Evolutionary conservation across 2,113 vertebrate genomes (phyloP).

Genomic region (Sphyrna mokarran): DNA sequence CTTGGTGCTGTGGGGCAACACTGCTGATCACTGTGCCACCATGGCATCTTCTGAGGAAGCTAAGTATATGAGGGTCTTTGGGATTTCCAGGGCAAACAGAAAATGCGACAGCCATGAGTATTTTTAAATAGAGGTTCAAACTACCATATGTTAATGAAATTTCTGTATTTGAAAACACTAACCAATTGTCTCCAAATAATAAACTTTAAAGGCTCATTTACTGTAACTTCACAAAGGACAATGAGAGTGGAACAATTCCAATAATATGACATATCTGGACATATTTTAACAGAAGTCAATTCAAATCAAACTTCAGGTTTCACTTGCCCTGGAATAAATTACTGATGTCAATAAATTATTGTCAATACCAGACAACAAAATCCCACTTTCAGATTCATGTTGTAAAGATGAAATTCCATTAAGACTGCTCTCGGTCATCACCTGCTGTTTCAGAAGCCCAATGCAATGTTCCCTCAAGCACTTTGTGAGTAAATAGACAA

Average conservation of each 20-base stretch:
- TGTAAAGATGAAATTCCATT: not conserved
- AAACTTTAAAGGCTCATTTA: not conserved
- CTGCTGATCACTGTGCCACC: too few species aligned
- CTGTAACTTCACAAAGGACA: not conserved
- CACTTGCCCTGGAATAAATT: not conserved
- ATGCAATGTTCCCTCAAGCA: not conserved
- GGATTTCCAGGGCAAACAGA: too few species aligned
- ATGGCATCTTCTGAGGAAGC: too few species aligned
- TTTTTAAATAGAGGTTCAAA: too few species aligned
- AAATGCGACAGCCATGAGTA: too few species aligned
- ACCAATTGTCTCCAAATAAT: not conserved
- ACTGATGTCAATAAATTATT: not conserved
- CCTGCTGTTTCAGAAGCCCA: not conserved
- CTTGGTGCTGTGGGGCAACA: too few species aligned
- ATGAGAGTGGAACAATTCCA: not conserved
- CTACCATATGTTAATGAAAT: not conserved
- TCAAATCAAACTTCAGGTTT: not conserved
- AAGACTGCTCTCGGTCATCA: not conserved
- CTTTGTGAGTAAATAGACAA: not conserved
- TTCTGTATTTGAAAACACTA: not conserved
- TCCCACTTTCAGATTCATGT: not conserved
- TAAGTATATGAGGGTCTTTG: too few species aligned
- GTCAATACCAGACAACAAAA: not conserved
- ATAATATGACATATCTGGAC: not conserved
- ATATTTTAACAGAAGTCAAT: not conserved